Evolutionary conservation across 2,888 invertebrate genomes (phyloP).

Genomic region (Lepas anatifera): DNA sequence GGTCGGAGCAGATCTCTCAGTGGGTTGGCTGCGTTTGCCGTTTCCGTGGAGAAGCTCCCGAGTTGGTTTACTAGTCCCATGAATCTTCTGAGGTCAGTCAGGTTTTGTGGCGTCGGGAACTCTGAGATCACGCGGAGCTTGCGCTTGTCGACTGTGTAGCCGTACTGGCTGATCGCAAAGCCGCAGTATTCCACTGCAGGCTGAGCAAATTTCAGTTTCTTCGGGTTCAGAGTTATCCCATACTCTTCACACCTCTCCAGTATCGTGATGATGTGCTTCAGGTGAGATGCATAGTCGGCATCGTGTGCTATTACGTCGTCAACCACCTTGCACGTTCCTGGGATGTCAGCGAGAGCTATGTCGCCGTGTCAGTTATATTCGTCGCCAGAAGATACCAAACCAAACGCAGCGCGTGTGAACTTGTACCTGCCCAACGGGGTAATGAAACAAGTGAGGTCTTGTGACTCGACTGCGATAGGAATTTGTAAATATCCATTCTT

Average conservation of each 20-base stretch:
- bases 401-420: not conserved
- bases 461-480: not conserved
- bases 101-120: constrained; percentile 15
- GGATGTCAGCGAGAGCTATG: not conserved
- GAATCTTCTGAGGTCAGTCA: constrained; percentile 16
- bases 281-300: not conserved
- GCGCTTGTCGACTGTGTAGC: not conserved
- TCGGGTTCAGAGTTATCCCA: constrained; percentile 7
- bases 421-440: not conserved
- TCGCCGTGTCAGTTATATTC: not conserved
- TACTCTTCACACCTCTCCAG: not conserved
- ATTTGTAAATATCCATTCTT: not conserved
- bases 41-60: constrained; percentile 5
- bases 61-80: constrained; percentile 16
- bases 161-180: not conserved
- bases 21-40: constrained; percentile 1
- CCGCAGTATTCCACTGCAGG: constrained; percentile 3
- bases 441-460: not conserved
- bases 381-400: not conserved
- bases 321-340: not conserved
- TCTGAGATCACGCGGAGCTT: constrained; percentile 15
- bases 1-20: constrained; percentile 6
- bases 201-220: not conserved
- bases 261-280: not conserved
- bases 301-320: not conserved